Evolutionary conservation across 2,888 invertebrate genomes (phyloP).

Genomic region (Cerceris ruficornis): DNA sequence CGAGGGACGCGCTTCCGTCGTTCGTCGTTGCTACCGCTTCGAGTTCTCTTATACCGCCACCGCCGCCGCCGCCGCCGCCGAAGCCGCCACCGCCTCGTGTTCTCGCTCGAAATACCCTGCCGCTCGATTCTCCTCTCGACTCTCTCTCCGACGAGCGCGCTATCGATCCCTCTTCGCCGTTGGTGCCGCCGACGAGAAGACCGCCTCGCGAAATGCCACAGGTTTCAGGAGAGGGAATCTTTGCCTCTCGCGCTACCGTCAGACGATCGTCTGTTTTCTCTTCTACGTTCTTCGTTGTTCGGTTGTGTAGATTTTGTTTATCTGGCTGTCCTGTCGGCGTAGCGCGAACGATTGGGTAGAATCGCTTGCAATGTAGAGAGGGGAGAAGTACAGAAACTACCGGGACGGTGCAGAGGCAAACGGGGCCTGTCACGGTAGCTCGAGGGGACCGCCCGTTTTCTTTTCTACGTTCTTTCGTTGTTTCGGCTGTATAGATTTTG

Average conservation of each 20-base stretch:
- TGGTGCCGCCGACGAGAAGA: slow-evolving; percentile 48
- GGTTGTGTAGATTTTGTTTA: too few relatives aligned
- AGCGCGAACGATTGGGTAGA: too few relatives aligned
- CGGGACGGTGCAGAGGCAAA: too few relatives aligned
- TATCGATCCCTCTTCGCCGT: slow-evolving; percentile 64
- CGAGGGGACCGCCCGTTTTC: too few relatives aligned
- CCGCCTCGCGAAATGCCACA: slow-evolving; percentile 69
- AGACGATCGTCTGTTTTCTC: slow-evolving; percentile 8
- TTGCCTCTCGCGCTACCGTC: slow-evolving; percentile 25
- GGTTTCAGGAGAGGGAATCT: slow-evolving; percentile 67
- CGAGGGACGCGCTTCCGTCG: slow-evolving; percentile 19
- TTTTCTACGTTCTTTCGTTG: too few relatives aligned
- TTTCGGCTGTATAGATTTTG: too few relatives aligned
- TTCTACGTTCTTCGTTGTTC: neutral
- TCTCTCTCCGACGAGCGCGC: slow-evolving; percentile 52
- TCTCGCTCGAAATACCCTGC: slow-evolving; percentile 52
- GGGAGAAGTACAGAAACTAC: too few relatives aligned
- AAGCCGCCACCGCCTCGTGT: slow-evolving; percentile 63
- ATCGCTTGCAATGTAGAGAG: too few relatives aligned
- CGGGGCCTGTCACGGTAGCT: too few relatives aligned
- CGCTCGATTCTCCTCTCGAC: slow-evolving; percentile 53
- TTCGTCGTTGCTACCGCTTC: slow-evolving; percentile 29
- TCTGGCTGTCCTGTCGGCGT: too few relatives aligned
- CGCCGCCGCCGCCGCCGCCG: slow-evolving; percentile 62
- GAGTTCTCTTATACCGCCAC: slow-evolving; percentile 35